These are phyloP conservation scores for Myotis yumanensis DNA, from an alignment of 2,113 vertebrate genomes.

Conservation along the genomic window DNA sequence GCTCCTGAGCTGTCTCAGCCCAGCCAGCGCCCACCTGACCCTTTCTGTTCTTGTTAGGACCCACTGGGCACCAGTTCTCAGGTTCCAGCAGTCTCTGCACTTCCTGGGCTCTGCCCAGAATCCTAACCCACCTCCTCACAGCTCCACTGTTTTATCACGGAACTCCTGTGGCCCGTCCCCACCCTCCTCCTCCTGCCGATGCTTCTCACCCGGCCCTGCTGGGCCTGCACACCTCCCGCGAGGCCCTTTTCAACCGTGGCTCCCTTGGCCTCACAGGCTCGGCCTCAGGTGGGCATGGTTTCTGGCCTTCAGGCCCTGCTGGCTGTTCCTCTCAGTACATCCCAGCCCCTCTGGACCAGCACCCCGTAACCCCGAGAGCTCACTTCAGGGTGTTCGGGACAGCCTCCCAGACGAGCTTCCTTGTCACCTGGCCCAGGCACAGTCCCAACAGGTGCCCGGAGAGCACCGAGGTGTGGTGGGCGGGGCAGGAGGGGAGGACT, in stretches of 20 bases:
- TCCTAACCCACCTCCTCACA: background rate
- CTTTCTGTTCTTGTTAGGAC: too few species aligned
- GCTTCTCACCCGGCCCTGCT: background rate
- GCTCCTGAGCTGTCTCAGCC: background rate
- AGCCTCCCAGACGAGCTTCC: background rate
- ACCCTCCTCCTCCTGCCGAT: background rate
- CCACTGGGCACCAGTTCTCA: background rate
- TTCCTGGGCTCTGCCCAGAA: background rate
- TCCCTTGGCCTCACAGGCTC: background rate
- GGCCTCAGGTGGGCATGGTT: background rate
- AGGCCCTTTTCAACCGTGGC: background rate
- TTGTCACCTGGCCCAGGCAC: background rate
- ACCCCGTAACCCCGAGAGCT: background rate
- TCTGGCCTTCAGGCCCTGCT: background rate
- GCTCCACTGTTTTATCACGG: background rate
- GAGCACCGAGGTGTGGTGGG: background rate
- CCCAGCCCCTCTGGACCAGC: background rate
- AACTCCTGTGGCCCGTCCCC: background rate
- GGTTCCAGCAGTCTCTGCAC: background rate
- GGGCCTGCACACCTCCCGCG: background rate
- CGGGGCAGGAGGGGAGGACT: conserved; percentile 39
- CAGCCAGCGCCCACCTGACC: background rate
- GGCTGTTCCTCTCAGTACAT: background rate
- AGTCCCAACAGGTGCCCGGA: too few species aligned
- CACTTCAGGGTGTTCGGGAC: too few species aligned